Percentiles rank a stretch among this genome's conserved stretches.
These are phyloP conservation scores for Samia ricini DNA, from an alignment of 1,140 invertebrate genomes.

Conservation along the genomic window DNA sequence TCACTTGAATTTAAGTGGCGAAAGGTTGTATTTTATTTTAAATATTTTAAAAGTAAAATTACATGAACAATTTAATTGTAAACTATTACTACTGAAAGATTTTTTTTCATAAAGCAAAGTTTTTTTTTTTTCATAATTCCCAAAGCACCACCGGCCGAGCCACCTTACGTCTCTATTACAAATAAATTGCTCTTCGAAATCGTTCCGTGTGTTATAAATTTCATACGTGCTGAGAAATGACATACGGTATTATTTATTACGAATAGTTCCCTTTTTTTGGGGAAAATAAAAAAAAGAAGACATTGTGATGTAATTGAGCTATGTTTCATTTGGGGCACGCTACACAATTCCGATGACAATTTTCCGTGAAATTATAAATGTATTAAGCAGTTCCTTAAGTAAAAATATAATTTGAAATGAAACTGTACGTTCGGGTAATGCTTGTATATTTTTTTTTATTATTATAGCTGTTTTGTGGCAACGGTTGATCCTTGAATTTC, in stretches of 20 bases:
- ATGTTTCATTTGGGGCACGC: slow-evolving; percentile 56
- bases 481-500: too few relatives aligned
- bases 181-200: slow-evolving; percentile 74
- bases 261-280: slow-evolving; percentile 53
- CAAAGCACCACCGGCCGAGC: slow-evolving; percentile 10
- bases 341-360: slow-evolving; percentile 39
- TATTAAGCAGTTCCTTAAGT: neutral
- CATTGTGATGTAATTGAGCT: slow-evolving; percentile 72
- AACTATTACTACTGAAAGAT: too few relatives aligned
- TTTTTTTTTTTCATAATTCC: slow-evolving; percentile 3
- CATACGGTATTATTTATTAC: slow-evolving; percentile 76
- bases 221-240: slow-evolving; percentile 77
- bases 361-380: slow-evolving; percentile 24
- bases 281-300: slow-evolving; percentile 70
- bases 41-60: too few relatives aligned
- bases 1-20: too few relatives aligned
- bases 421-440: neutral
- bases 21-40: too few relatives aligned
- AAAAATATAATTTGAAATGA: neutral
- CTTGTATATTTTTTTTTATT: neutral
- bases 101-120: neutral
- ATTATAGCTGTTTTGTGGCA: neutral
- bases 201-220: slow-evolving; percentile 71
- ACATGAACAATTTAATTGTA: too few relatives aligned
- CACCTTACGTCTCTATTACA: slow-evolving; percentile 64